Base-by-base conservation (phyloP, 1,140 invertebrate genomes). In the Caenorhabditis briggsae region DNA sequence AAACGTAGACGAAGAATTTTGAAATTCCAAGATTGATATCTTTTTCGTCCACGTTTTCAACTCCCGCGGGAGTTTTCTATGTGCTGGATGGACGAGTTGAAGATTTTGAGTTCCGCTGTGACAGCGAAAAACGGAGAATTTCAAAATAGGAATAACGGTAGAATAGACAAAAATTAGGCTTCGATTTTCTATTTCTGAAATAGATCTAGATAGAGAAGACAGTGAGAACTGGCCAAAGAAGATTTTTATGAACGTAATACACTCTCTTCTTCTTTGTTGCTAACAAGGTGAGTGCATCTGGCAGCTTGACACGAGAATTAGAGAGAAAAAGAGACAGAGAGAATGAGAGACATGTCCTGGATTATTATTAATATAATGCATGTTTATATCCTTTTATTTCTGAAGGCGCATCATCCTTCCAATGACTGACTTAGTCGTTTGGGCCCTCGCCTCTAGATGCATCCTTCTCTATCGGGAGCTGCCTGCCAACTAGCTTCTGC, bases 381-480 rank as follows among this genome's bases (percentile, higher is more conserved):
- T 41, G 43, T 58, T 41, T 55, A 58, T 83, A 58, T 83, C 53
- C 53, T 14, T 78, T 9, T 78, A 78, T 78, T 78, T n/a, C 14
- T 50, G 70, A 23, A 23, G 33, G 33, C 33, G 33, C 33, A 33
- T 33, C 70, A 78, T 78, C 46, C 46, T 78, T 53, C 70, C 70
- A 78, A 78, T 78, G 70, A 78, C 46, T 48, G 70, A 78, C 70
- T 78, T 53, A 33, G 46, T 33, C 70, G 70, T 78, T 78, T 78
- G 43, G 20, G 46, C 70, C 70, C 70, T 78, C 70, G 46, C 70
- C 70, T 78, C 46, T 78, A 78, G 50, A 50, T 33, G 70, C 70
- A n/a, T 78, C n/a, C 43, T 78, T 50, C 43, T 78, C 46, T 43
- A 18, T 33, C 33, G 70, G 5, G 70, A 78, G 70, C 70, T 78